Base-by-base conservation (phyloP, 2,888 invertebrate species). In the Oxyteleia sp. region DNA sequence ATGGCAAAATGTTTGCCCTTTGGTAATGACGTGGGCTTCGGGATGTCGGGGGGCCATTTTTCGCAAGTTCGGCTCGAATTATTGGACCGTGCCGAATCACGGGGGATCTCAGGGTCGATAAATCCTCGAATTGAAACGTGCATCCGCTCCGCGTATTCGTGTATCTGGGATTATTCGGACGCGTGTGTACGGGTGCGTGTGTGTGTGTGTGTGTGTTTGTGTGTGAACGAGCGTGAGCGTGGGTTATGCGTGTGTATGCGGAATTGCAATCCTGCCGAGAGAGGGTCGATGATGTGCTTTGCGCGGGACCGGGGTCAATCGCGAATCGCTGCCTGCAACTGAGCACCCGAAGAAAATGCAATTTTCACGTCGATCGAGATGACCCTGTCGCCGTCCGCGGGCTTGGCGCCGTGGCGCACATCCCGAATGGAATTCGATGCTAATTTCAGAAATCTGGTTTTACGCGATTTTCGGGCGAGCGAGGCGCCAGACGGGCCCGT, bases 241-340 rank as follows among this genome's bases (percentile, higher is more conserved):
- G 45, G 53, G 3, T 11, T 26, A 47, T 18, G 43, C 18, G 72
- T 72, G 59, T 49, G 49, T 63, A 41, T 53, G 59, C 26, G 69
- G 55, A 23, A 69, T 82, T 57, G 81, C 81, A 69, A 82, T 82
- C 69, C 81, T 66, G 74, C 47, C 63, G 66, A 72, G 71, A 63
- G 79, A 78, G 78, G 82, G 78, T 82, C 82, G 82, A 82, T 82
- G 82, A 82, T 78, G 82, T 82, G 82, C 82, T 82, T 64, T 68
- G 75, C 71, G 66, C 63, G 68, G 68, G 59, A 75, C 80, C 71
- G 80, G 75, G 83, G 78, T 84, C 84, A 84, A 80, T 84, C 84
- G 80, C 75, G 84, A 75, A 45, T 75, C 75, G 61, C 71, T 16
- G 68, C 57, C 49, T 63, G 71, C 72, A 35, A 80, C 66, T 47